Evolutionary conservation across 2,113 vertebrate species (phyloP), one percentile per base, ranked within the genome.

Genomic region (Anguilla rostrata): DNA sequence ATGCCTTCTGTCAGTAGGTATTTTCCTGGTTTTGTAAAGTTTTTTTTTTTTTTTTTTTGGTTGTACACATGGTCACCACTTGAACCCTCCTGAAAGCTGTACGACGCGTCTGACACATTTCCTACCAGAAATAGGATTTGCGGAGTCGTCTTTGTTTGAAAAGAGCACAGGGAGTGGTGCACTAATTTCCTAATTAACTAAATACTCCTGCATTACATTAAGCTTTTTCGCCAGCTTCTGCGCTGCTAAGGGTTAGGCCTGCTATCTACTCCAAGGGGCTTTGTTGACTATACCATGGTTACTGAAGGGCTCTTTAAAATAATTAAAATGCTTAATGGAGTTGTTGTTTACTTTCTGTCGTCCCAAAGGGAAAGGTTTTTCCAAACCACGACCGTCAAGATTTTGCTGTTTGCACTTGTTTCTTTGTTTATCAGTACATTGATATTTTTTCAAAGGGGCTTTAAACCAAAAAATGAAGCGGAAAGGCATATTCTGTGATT

Each of bases 181-280:
- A 66, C 90, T 90, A 91, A 92, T 94, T 94, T 94, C 87, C 93
- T 95, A 94, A 94, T 95, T 93, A 95, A 93, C 90, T 94, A 90
- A 16, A 85, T 89, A 90, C 90, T 86, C 87, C 60, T 60, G 14
- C 87, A 89, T 90, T 89, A 34, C 71, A 34, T 91, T 90, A 53
- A 29, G 88, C 63, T 43, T 87, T 89, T 87, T 90, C 83, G 88
- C 88, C 88, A 87, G 90, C 88, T 92, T 87, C 86, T 26, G 41
- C 91, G 87, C 88, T 90, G 87, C 89, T 91, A 94, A 91, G 91
- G 92, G 92, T 92, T 91, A 85, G 75, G 34, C 18, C 29, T 26
- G 12, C 91, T 92, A 87, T 88, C 88, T 87, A 89, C 90, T 75
- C 95, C 84, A 84, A 94, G 92, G 22, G 91, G 94, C 86, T 91